Evolutionary conservation across 2,797 vertebrate species (phyloP), one percentile per base, ranked within the genome.

Genomic region (Potorous gilbertii): DNA sequence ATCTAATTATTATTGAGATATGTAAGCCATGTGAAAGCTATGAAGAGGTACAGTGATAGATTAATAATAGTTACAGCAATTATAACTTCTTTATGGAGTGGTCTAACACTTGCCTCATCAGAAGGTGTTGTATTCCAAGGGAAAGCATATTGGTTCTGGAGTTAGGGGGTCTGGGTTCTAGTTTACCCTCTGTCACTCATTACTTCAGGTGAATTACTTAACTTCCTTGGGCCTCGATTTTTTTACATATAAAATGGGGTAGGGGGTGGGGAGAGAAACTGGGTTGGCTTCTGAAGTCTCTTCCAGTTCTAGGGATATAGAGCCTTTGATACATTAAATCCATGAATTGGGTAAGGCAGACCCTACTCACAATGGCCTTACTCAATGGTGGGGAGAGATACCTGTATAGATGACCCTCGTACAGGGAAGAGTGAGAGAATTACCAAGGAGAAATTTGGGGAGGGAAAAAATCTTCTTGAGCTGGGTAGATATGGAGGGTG

Each of bases 321-420:
- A 94, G 29, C 90, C 66, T 92, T 62, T 87, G 55, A 91, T 57
- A 59, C 55, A 92, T 1, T 55, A 87, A 92, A 90, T 21, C 10
- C 14, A 2, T 62, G 29, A 34, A 31, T 34, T 12, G 10, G 11
- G 11, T 31, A 62, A 28, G 57, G 29, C 57, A 34, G 16, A 55
- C 9, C 62, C 18, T 9, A 94, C 94, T 16, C 91, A 95, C 16
- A 95, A 91, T 54, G 94, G 74, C 10, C 55, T 81, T 54, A 54
- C 1, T 24, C 54, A 46, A 1, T 50, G 4, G 4, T 12, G 2
- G 0, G 91, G 52, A 93, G 21, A 90, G 21, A 90, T 54, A 56
- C 55, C 34, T 21, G 94, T 54, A 55, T 14, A 92, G 27, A 95
- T 90, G 3, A 91, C 55, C 62, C 95, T 40, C 1, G 9, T 81